Conservation (phyloP, 1,140 invertebrate species). For the Aporrectodea caliginosa region DNA sequence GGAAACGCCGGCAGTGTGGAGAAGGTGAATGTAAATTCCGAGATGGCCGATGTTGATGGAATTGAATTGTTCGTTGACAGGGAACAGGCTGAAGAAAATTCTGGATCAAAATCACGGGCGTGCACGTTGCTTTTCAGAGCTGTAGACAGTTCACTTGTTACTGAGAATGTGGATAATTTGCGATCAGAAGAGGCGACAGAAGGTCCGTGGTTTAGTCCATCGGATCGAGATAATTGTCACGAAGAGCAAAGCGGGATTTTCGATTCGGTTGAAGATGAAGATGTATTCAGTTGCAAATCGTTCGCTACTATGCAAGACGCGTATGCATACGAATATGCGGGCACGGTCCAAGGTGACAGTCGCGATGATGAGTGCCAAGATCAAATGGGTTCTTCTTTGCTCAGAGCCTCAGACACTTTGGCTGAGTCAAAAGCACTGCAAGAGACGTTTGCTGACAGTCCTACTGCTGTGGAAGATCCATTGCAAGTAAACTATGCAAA, state of each 20-base stretch:
- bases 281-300: neutral
- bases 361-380: neutral
- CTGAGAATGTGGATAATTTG: neutral
- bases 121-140: too few species aligned
- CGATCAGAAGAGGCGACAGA: neutral
- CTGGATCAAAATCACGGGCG: neutral
- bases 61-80: neutral
- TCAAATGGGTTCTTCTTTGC: neutral
- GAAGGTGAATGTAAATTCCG: neutral
- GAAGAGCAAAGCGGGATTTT: neutral
- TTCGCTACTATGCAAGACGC: too few species aligned
- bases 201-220: neutral
- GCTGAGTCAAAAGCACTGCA: neutral
- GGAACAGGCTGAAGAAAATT: neutral
- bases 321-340: too few species aligned
- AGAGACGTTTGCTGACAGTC: neutral
- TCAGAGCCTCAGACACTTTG: neutral
- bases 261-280: neutral
- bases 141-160: too few species aligned
- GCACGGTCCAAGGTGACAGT: neutral
- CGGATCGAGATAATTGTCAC: neutral
- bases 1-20: too few species aligned
- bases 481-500: too few species aligned
- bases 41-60: neutral
- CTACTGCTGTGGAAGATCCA: too few species aligned